Evolutionary conservation across 2,113 vertebrate species (phyloP), one percentile per base, ranked within the genome.

Genomic region (Lepus timidus): DNA sequence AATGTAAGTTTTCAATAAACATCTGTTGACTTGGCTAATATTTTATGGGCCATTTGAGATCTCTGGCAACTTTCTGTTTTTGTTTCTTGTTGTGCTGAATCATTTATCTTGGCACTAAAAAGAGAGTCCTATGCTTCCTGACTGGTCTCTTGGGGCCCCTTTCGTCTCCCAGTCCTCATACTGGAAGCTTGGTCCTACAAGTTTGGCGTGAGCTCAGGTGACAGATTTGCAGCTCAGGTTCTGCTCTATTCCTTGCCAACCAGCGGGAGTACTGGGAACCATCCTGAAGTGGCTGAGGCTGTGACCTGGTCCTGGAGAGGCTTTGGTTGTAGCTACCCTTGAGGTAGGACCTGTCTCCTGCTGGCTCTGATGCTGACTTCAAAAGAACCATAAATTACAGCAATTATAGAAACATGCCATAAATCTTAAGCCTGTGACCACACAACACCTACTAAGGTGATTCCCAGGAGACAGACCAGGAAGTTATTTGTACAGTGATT

Each of bases 61-160:
- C 71, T 76, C 10, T 39, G 65, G 55, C 19, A 95, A 94, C 76
- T 70, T 89, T 94, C 80, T 84, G 62, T 70, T 90, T 68, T 82
- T 88, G 55, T 88, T 94, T 82, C 71, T 74, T 82, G 58, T 91
- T 62, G 39, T 55, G 87, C 71, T 91, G 79, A 90, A 39, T 89
- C 86, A 86, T 87, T 49, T 84, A 6, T 68, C 29, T 39, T 92
- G 83, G 49, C 55, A 70, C 6, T 62, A 83, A 13, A n/a, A 91
- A 65, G 51, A 85, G 29, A 58, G 55, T 25, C 52, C 36, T 23
- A 0, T 75, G 70, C 25, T 94, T 90, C 51, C 87, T 80, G 75
- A 61, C 23, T 90, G 9, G 22, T 88, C 90, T 93, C 33, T 23
- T 29, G 39, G 51, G 67, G 4, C 31, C 25, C 71, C 14, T 71